A percentile compares a stretch with the other conserved stretches of the same genome.
These are phyloP conservation scores for Tachysurus vachellii DNA, from an alignment of 2,113 vertebrate genomes.

Conservation along the genomic window DNA sequence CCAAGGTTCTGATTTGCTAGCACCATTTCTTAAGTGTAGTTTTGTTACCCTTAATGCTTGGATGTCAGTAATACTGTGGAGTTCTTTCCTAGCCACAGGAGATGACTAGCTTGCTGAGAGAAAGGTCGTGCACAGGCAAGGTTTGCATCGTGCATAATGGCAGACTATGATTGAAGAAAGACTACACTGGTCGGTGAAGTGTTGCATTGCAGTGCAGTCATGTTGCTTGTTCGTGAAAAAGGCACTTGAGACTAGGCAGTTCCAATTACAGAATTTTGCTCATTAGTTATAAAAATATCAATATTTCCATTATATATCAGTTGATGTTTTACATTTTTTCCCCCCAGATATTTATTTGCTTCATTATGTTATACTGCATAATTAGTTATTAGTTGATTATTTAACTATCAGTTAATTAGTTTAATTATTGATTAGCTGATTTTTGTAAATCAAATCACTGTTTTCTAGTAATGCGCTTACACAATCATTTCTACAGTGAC, in stretches of 20 bases:
- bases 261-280: not conserved
- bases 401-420: too few species aligned
- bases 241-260: not conserved
- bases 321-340: not conserved
- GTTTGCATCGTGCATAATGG: slow-evolving; percentile 16
- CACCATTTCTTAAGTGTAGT: slow-evolving; percentile 7
- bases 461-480: not conserved
- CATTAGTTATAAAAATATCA: not conserved
- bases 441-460: not conserved
- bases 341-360: not conserved
- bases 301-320: not conserved
- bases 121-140: slow-evolving; percentile 11
- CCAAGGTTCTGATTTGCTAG: not conserved
- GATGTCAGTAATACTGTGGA: slow-evolving; percentile 7
- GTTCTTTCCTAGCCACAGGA: slow-evolving; percentile 19
- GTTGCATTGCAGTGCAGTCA: not conserved
- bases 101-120: not conserved
- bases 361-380: not conserved
- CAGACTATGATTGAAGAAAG: slow-evolving; percentile 1
- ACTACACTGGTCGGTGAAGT: not conserved
- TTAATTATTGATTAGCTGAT: too few species aligned
- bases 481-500: not conserved
- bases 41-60: slow-evolving; percentile 1
- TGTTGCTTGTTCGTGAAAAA: not conserved
- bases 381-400: too few species aligned